Evolutionary conservation across 2,888 invertebrate genomes (phyloP).

Genomic region (Peribatodes rhomboidaria): DNA sequence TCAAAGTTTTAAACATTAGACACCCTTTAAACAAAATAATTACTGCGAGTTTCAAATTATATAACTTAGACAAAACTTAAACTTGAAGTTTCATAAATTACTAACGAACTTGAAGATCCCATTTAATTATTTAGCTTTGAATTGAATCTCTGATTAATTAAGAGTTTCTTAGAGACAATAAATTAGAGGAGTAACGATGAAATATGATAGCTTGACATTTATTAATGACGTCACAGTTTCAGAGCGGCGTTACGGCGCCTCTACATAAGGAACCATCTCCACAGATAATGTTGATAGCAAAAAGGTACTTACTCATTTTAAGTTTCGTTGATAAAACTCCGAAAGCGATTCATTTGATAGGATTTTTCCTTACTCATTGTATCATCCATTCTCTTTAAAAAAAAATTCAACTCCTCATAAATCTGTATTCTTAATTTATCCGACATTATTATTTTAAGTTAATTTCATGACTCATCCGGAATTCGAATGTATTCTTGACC

Average conservation of each 20-base stretch:
- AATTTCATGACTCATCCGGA: too few species aligned
- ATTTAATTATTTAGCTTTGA: conserved; percentile 24
- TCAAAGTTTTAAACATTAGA: too few species aligned
- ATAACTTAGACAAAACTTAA: conserved; percentile 6
- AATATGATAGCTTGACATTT: conserved; percentile 44
- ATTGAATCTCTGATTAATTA: conserved; percentile 31
- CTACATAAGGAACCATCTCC: not conserved
- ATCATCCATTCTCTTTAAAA: too few species aligned
- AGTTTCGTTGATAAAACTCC: too few species aligned
- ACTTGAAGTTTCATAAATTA: conserved; percentile 6
- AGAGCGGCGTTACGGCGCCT: conserved; percentile 1
- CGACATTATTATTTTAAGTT: too few species aligned
- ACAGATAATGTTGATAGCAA: not conserved
- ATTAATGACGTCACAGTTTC: conserved; percentile 45
- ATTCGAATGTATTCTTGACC: too few species aligned
- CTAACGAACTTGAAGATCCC: conserved; percentile 21
- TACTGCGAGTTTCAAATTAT: not conserved
- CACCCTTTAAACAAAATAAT: too few species aligned
- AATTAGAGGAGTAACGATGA: conserved; percentile 41
- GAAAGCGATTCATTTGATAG: too few species aligned
- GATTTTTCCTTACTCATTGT: too few species aligned
- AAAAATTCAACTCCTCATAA: too few species aligned
- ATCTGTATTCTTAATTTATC: too few species aligned
- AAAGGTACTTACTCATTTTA: too few species aligned
- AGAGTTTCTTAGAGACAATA: conserved; percentile 10